Evolutionary conservation across 2,888 invertebrate species (phyloP).

Genomic region (Oligia strigilis): DNA sequence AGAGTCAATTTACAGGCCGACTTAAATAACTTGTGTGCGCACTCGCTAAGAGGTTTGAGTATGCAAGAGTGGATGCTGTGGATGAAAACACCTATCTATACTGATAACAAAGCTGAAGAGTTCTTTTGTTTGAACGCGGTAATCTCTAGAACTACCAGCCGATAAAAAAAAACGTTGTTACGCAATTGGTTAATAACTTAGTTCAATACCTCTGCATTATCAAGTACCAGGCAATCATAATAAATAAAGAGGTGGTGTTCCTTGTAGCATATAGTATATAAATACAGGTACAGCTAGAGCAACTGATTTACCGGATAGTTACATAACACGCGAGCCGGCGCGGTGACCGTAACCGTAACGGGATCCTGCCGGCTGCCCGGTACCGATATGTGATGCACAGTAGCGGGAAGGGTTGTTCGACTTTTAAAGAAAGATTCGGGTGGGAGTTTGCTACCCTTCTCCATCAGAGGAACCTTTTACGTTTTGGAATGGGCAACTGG

Average conservation of each 20-base stretch:
- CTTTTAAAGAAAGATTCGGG: neutral
- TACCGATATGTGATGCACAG: slow-evolving; percentile 10
- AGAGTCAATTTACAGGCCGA: neutral
- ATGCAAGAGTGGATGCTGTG: slow-evolving; percentile 36
- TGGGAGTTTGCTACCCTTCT: neutral
- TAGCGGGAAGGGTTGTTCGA: neutral
- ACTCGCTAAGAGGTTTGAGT: slow-evolving; percentile 13
- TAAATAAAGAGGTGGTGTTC: slow-evolving; percentile 15
- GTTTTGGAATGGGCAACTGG: neutral
- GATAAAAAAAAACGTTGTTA: no score
- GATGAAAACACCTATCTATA: no score
- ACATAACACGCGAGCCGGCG: slow-evolving; percentile 77
- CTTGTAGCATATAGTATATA: slow-evolving; percentile 22
- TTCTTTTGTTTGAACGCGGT: no score
- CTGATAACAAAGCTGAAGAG: no score
- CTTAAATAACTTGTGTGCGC: slow-evolving; percentile 6
- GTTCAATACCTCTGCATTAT: slow-evolving; percentile 7
- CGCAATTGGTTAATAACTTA: neutral
- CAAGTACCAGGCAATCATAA: slow-evolving; percentile 28
- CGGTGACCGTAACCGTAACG: slow-evolving; percentile 78
- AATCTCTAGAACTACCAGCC: no score
- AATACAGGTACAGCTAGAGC: slow-evolving; percentile 39
- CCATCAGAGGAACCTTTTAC: neutral
- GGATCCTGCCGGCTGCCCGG: slow-evolving; percentile 52
- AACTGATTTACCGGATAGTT: slow-evolving; percentile 55